A percentile compares a stretch with the other conserved stretches of the same genome.
Conservation (phyloP, 2,888 invertebrate genomes). For the Acanthopleura granulata region DNA sequence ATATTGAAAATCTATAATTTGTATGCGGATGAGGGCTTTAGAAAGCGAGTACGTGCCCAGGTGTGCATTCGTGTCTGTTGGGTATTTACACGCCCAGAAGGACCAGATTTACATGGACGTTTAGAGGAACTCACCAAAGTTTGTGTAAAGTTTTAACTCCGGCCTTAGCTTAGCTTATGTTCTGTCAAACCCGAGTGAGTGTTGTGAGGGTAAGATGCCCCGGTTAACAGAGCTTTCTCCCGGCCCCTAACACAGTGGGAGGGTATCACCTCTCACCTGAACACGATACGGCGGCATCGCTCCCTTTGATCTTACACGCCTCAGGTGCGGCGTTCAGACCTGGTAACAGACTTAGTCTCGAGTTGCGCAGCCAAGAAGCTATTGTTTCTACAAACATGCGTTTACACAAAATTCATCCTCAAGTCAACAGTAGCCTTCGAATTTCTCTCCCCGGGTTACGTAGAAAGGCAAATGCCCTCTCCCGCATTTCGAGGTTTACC, state of each 20-base stretch:
- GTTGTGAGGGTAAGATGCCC: background rate
- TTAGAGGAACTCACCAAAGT: background rate
- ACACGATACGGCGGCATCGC: background rate
- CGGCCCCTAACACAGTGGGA: background rate
- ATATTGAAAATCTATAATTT: constrained; percentile 17
- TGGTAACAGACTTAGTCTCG: background rate
- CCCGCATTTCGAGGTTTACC: background rate
- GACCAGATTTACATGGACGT: constrained; percentile 1
- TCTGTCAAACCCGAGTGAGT: background rate
- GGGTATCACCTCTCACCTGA: background rate
- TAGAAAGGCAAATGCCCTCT: constrained; percentile 1
- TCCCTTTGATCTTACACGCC: background rate
- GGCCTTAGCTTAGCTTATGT: constrained; percentile 11
- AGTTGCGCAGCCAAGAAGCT: constrained; percentile 9
- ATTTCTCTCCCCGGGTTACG: constrained; percentile 12
- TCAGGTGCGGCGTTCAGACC: background rate
- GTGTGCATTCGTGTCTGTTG: background rate
- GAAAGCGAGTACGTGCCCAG: background rate
- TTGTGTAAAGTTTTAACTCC: constrained; percentile 20
- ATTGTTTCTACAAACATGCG: constrained; percentile 17
- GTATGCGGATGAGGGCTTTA: background rate
- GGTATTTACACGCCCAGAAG: background rate
- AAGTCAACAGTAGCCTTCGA: background rate
- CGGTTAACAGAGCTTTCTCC: no score
- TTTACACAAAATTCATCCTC: constrained; percentile 16